phyloP scores from a whole-genome alignment of 2,888 invertebrate species.

The Ennomos quercinarius region DNA sequence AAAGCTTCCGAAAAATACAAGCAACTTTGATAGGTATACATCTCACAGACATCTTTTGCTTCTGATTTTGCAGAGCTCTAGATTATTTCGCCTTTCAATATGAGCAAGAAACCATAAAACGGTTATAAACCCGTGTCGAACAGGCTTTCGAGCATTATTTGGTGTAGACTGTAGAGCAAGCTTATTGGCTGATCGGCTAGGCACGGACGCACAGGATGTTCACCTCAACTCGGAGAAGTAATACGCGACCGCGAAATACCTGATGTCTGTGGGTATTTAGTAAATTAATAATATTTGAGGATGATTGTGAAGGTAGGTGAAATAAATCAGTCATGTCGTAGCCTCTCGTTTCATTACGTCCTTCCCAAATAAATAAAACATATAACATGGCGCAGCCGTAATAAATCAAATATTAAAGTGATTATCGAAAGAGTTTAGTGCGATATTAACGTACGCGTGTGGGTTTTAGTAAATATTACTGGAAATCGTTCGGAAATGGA shows the following conservation, averaged over 20 bases:
- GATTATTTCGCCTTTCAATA: slow-evolving; percentile 35
- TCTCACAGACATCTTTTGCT: slow-evolving; percentile 9
- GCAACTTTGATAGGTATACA: neutral
- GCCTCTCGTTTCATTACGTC: too few species aligned
- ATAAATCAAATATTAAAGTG: too few species aligned
- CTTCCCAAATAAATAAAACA: too few species aligned
- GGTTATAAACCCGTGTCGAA: slow-evolving; percentile 54
- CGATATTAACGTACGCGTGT: too few species aligned
- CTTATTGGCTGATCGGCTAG: slow-evolving; percentile 63
- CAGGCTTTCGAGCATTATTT: slow-evolving; percentile 66
- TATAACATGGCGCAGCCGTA: too few species aligned
- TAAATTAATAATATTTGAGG: too few species aligned
- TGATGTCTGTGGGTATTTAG: too few species aligned
- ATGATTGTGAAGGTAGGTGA: too few species aligned
- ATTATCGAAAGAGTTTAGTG: too few species aligned
- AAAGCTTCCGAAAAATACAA: neutral
- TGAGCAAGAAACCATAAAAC: slow-evolving; percentile 48
- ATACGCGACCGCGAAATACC: slow-evolving; percentile 49
- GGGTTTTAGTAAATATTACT: too few species aligned
- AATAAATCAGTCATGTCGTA: too few species aligned
- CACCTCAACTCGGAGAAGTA: slow-evolving; percentile 55
- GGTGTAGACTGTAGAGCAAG: slow-evolving; percentile 49
- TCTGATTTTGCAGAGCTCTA: slow-evolving; percentile 7
- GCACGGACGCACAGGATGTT: slow-evolving; percentile 71
- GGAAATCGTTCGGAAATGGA: too few species aligned